Base-by-base conservation (phyloP, 2,797 vertebrate species). In the Coranthus polyacanthus region DNA sequence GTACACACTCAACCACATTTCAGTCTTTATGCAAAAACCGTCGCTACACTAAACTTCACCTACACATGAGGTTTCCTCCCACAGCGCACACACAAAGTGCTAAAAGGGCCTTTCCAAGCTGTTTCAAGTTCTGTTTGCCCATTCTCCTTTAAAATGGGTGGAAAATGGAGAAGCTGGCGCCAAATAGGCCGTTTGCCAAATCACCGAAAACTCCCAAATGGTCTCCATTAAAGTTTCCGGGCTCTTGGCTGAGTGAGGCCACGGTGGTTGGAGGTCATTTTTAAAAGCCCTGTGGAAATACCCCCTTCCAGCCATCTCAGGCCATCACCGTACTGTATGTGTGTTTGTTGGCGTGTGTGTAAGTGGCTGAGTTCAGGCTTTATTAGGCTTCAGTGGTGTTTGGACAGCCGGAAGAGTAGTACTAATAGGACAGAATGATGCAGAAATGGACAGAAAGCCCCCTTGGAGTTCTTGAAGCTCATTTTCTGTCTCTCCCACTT, bases 351-450 rank as follows among this genome's bases (percentile, higher is more conserved):
- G 68, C 65, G 79, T 78, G 82, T 75, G 78, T 86, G 83, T 76
- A 71, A 83, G 89, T 50, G 63, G 79, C 64, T 77, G 86, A 75
- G 77, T 92, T 91, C 80, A 89, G 88, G 87, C 85, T 88, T 89
- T 92, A 90, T 89, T 89, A 91, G 82, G 83, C 86, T 92, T 92
- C 90, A 91, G 78, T 87, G 84, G 88, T 92, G 91, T 91, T 92
- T 90, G 90, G 90, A 89, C 89, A 93, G 89, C 90, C 87, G 82
- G 88, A 91, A 91, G 90, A 91, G 84, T 72, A 76, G 76, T 79
- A 90, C 86, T 93, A 90, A 93, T 92, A 90, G 89, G 85, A 87
- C 84, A 88, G 92, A 90, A 90, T 88, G 89, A 89, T 91, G 84
- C 89, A 88, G 91, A 89, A 88, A 91, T 90, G 91, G 89, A 89